phyloP scores from a whole-genome alignment of 1,140 invertebrate genomes.

The Listronotus oregonensis region DNA sequence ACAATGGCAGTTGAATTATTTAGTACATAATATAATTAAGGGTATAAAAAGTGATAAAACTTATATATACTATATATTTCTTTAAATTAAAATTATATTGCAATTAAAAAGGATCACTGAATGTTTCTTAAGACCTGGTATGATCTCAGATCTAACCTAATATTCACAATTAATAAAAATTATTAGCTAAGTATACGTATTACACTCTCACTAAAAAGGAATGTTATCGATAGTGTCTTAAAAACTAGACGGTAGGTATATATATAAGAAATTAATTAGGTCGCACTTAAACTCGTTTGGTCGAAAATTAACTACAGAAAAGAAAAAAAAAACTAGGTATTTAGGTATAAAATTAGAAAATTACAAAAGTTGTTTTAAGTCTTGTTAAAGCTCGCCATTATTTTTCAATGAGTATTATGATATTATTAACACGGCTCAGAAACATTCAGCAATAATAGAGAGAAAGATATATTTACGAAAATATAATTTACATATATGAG shows the following conservation, averaged over 20 bases:
- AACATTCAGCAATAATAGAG: slow-evolving; percentile 18
- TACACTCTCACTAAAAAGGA: slow-evolving; percentile 36
- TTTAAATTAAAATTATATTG: slow-evolving; percentile 14
- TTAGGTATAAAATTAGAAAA: too few relatives aligned
- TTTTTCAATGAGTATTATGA: slow-evolving; percentile 8
- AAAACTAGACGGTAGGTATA: slow-evolving; percentile 9
- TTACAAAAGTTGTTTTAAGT: not conserved
- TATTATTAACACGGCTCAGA: slow-evolving; percentile 1
- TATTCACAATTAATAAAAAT: slow-evolving; percentile 28
- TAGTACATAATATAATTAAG: slow-evolving; percentile 1
- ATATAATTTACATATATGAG: too few relatives aligned
- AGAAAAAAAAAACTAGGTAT: too few relatives aligned
- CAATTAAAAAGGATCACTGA: slow-evolving; percentile 28
- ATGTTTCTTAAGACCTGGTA: slow-evolving; percentile 23
- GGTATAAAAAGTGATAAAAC: slow-evolving; percentile 13
- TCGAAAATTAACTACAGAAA: too few relatives aligned
- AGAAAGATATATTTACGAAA: slow-evolving; percentile 1
- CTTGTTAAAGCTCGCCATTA: not conserved
- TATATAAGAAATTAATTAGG: not conserved
- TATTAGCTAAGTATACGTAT: slow-evolving; percentile 24
- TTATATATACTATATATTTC: slow-evolving; percentile 13
- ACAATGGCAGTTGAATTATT: not conserved
- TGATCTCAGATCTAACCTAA: slow-evolving; percentile 10
- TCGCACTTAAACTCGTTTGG: too few relatives aligned
- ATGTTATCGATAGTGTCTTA: slow-evolving; percentile 28